A percentile compares a stretch with the other conserved stretches of the same genome.
Evolutionary conservation across 30 jellyfish, hydroid and myxozoan genomes (phyloP).

Genomic region (Cassiopea andromeda): DNA sequence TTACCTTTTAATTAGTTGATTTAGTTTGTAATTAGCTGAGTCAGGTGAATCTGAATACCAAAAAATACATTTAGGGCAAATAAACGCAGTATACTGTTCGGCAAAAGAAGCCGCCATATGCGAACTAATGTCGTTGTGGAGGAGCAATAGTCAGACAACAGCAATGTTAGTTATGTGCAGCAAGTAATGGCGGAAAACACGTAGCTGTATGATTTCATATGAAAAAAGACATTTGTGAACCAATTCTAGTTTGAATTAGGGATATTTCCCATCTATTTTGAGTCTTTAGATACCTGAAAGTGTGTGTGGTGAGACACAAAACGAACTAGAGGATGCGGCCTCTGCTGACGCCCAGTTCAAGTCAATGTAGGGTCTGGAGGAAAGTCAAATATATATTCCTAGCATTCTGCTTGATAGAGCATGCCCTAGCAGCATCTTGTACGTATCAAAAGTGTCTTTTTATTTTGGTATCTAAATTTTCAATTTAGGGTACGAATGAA

Average conservation of each 20-base stretch:
- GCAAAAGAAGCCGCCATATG: too few relatives aligned
- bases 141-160: background rate
- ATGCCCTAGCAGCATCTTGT: conserved; percentile 7
- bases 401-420: background rate
- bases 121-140: background rate
- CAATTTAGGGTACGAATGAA: background rate
- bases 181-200: background rate
- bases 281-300: background rate
- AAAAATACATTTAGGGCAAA: too few relatives aligned
- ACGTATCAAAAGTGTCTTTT: background rate
- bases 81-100: too few relatives aligned
- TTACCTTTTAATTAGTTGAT: too few relatives aligned
- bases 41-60: too few relatives aligned
- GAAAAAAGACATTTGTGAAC: background rate
- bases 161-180: background rate
- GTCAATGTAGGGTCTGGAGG: background rate
- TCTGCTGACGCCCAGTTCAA: background rate
- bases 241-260: background rate
- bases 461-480: background rate
- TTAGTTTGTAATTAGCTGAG: too few relatives aligned
- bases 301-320: background rate
- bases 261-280: background rate
- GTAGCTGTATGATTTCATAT: background rate
- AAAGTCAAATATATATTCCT: background rate
- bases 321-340: background rate